Base-by-base conservation (phyloP, 2,113 vertebrate genomes). In the Podiceps cristatus region DNA sequence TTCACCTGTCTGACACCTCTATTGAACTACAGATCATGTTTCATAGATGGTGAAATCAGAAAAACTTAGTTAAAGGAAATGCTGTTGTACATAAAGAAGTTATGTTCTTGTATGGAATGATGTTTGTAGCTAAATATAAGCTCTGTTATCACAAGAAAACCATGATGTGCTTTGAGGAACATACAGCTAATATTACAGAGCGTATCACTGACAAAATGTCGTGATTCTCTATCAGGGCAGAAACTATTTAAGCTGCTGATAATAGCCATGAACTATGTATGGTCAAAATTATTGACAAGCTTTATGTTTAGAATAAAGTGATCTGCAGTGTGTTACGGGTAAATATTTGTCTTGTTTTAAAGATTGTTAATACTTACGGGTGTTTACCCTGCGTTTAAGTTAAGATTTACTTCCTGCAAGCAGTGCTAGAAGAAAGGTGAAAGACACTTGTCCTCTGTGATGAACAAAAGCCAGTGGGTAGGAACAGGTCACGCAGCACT, bases 311-410 rank as follows among this genome's bases (percentile, higher is more conserved):
- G 72, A 96, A 87, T 62, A 62, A 53, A 37, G 50, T 63, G 45
- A 83, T 62, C 42, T 37, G 28, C 58, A 76, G 12, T 79, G 62
- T 94, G 69, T 69, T 91, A 35, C 0, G 1, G 50, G 42, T 95
- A 95, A 96, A 96, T 96, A 96, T 89, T 96, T 93, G 53, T 49
- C 77, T 74, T 73, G 47, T 79, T 96, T 89, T 90, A 94, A 93
- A 85, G 80, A 17, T 23, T 68, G 56, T 78, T 81, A 47, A 79
- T 81, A 63, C 49, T 82, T 58, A 16, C 2, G 59, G 18, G 60
- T 60, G 76, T 92, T 97, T 64, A 74, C 68, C 25, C 13, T 82
- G 45, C 53, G 33, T 88, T 89, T 25, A 45, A 7, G 55, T 87
- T 85, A 29, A 40, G 31, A 29, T 76, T 85, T 78, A 69, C 84